Percentiles rank a stretch among this genome's conserved stretches.
These are phyloP conservation scores for Malurus elegans DNA, from an alignment of 2,113 vertebrate species.

Conservation along the genomic window DNA sequence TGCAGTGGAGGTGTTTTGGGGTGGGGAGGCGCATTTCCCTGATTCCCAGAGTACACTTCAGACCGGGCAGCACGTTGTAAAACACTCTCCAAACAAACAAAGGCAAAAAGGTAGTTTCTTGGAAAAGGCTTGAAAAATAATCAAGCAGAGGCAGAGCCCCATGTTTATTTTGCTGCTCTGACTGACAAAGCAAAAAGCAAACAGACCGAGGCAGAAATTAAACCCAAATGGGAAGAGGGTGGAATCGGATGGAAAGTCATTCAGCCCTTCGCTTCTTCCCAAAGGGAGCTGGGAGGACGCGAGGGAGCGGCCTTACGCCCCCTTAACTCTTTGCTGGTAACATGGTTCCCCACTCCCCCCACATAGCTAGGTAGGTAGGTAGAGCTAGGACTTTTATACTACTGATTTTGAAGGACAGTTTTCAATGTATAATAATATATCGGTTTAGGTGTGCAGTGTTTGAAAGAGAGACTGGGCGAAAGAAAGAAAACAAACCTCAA, in stretches of 20 bases:
- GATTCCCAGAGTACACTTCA: neutral
- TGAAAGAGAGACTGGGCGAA: constrained; percentile 56
- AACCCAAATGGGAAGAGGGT: constrained; percentile 23
- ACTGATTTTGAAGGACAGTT: constrained; percentile 81
- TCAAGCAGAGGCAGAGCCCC: neutral
- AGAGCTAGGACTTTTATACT: constrained; percentile 80
- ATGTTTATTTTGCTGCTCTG: constrained; percentile 60
- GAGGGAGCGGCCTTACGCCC: neutral
- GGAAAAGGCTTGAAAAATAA: constrained; percentile 45
- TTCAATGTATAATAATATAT: constrained; percentile 70
- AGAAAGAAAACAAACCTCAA: constrained; percentile 74
- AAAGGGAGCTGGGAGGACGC: neutral
- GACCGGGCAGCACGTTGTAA: neutral
- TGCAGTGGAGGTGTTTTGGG: neutral
- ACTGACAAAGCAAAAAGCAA: constrained; percentile 59
- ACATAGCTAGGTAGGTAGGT: constrained; percentile 33
- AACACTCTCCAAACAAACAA: constrained; percentile 40
- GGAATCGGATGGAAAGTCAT: neutral
- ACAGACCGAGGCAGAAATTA: constrained; percentile 8
- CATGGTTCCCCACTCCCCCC: neutral
- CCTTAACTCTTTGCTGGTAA: constrained; percentile 2
- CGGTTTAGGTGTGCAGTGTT: constrained; percentile 74
- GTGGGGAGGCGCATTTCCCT: accelerated
- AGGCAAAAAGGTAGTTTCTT: constrained; percentile 45
- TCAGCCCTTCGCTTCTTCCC: neutral